phyloP scores from a whole-genome alignment of 2,888 invertebrate species.

The Metopia argyrocephala region DNA sequence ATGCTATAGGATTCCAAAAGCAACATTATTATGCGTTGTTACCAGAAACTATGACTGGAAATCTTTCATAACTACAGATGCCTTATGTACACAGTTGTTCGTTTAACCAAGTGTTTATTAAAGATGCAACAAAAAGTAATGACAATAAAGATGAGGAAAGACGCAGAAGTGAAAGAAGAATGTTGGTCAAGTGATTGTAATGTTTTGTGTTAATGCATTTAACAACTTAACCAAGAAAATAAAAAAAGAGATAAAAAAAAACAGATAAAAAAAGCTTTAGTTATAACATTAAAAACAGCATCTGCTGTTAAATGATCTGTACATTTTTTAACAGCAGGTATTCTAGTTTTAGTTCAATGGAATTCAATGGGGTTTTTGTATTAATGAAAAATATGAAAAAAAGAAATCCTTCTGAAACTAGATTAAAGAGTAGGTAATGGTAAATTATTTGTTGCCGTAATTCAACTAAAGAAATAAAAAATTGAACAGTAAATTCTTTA shows the following conservation, averaged over 20 bases:
- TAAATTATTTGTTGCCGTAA: background rate
- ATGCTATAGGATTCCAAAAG: slow-evolving; percentile 52
- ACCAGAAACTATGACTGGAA: background rate
- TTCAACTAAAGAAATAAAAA: background rate
- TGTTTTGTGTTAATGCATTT: slow-evolving; percentile 58
- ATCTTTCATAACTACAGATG: slow-evolving; percentile 48
- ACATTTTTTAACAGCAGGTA: slow-evolving; percentile 63
- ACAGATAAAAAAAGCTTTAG: background rate
- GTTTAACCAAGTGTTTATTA: slow-evolving; percentile 33
- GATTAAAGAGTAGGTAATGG: background rate
- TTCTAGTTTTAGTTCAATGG: slow-evolving; percentile 50
- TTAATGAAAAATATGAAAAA: slow-evolving; percentile 17
- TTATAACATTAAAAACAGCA: slow-evolving; percentile 40
- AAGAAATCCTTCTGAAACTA: slow-evolving; percentile 6
- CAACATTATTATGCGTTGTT: slow-evolving; percentile 50
- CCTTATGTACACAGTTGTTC: slow-evolving; percentile 29
- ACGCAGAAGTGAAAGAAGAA: slow-evolving; percentile 30
- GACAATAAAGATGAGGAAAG: background rate
- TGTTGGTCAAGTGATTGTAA: slow-evolving; percentile 61
- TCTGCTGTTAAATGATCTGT: slow-evolving; percentile 62
- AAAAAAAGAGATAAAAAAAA: background rate
- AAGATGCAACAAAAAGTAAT: background rate
- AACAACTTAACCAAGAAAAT: slow-evolving; percentile 40
- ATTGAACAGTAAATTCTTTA: background rate
- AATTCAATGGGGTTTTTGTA: slow-evolving; percentile 8